Evolutionary conservation across 1,140 invertebrate species (phyloP).

Genomic region (Tetranychus cinnabarinus): DNA sequence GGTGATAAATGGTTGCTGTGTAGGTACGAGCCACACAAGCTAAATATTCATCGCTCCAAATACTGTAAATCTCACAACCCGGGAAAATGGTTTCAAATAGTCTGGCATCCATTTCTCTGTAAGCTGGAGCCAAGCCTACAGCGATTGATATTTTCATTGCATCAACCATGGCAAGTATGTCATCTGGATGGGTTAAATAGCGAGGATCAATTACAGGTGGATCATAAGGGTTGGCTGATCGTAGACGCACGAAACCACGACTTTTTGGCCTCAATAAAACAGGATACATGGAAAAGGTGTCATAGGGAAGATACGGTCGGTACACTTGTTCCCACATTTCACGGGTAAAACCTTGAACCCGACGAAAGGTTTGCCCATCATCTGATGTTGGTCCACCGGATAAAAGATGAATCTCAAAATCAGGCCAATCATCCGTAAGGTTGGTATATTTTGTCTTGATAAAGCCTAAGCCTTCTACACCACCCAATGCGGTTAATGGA

Average conservation of each 20-base stretch:
- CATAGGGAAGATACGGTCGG: constrained; percentile 21
- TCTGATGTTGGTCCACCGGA: constrained; percentile 14
- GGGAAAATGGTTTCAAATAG: constrained; percentile 44
- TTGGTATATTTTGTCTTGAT: constrained; percentile 60
- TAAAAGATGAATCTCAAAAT: constrained; percentile 46
- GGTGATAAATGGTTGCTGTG: constrained; percentile 53
- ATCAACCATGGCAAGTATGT: constrained; percentile 25
- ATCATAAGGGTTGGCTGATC: constrained; percentile 58
- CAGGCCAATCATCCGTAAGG: constrained; percentile 37
- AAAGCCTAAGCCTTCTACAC: constrained; percentile 49
- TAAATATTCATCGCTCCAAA: constrained; percentile 53
- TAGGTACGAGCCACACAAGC: constrained; percentile 61
- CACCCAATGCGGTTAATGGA: constrained; percentile 17
- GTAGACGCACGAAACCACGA: constrained; percentile 46
- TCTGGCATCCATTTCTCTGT: constrained; percentile 39
- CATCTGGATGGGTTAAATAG: constrained; percentile 39
- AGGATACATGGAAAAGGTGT: constrained; percentile 60
- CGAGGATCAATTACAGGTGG: constrained; percentile 77
- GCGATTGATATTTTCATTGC: constrained; percentile 17
- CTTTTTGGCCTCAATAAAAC: constrained; percentile 48
- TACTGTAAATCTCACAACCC: constrained; percentile 41
- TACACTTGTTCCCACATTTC: constrained; percentile 15
- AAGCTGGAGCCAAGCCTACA: constrained; percentile 23
- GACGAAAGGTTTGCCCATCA: constrained; percentile 14
- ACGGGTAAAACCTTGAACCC: constrained; percentile 12